Percentiles rank a stretch among this genome's conserved stretches.
Evolutionary conservation across 53 echinoderm and acorn worm species (phyloP).

Genomic region (Arbacia lixula): DNA sequence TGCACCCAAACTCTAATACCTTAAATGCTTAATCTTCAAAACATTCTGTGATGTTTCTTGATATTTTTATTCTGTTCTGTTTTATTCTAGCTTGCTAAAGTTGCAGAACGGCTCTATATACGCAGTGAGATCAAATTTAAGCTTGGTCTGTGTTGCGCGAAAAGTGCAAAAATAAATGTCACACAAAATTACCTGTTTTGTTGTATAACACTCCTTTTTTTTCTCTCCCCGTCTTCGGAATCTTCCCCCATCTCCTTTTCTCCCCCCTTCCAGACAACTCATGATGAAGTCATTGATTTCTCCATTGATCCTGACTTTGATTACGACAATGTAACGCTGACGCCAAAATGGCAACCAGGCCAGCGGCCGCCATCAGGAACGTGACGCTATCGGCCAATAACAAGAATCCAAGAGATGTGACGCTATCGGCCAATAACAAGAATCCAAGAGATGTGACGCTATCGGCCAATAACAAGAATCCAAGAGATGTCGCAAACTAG

Average conservation of each 20-base stretch:
- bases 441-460: not conserved
- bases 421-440: not conserved
- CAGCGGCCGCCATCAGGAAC: conserved; percentile 43
- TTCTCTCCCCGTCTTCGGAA: not conserved
- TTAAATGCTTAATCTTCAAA: no score
- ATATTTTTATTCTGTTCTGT: no score
- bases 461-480: not conserved
- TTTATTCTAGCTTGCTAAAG: no score
- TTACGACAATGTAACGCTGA: conserved; percentile 88
- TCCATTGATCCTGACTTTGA: conserved; percentile 88
- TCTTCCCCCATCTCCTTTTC: not conserved
- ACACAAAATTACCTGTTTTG: no score
- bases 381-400: not conserved
- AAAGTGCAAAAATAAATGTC: not conserved
- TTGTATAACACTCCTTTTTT: not conserved
- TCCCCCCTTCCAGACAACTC: conserved; percentile 34
- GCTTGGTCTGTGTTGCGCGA: not conserved
- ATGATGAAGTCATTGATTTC: conserved; percentile 76
- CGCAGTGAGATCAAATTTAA: not conserved
- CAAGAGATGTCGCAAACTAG: no score
- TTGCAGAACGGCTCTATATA: no score
- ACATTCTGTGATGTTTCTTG: no score
- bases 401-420: not conserved
- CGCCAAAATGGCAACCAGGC: conserved; percentile 81
- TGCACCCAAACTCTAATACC: no score